Evolutionary conservation across 2,888 invertebrate genomes (phyloP).

Genomic region (Acrocyrtus sp.): DNA sequence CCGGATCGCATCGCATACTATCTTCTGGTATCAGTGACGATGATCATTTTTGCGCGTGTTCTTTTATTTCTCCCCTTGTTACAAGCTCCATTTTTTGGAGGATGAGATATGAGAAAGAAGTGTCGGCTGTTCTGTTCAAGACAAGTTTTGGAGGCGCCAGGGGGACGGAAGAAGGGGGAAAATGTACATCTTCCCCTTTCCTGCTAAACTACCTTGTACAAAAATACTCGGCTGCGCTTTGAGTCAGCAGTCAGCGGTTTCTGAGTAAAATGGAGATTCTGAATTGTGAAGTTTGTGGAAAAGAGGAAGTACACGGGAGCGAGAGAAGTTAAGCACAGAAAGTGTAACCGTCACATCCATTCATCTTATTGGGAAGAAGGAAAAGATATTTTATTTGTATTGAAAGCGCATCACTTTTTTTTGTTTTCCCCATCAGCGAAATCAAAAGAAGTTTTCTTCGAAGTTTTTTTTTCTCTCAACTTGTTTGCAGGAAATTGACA

Average conservation of each 20-base stretch:
- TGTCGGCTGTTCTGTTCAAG: conserved; percentile 21
- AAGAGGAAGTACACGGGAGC: background rate
- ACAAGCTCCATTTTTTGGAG: too few species aligned
- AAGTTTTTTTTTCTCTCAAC: conserved; percentile 7
- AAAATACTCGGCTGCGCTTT: too few species aligned
- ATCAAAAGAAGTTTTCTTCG: too few species aligned
- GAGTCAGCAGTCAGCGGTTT: too few species aligned
- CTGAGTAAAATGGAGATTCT: conserved; percentile 6
- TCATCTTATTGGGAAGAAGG: background rate
- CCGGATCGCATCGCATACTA: too few species aligned
- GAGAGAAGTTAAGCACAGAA: background rate
- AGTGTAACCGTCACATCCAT: too few species aligned
- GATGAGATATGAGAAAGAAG: conserved; percentile 20
- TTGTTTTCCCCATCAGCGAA: conserved; percentile 7
- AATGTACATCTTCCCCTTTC: conserved; percentile 20
- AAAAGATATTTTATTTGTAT: conserved; percentile 26
- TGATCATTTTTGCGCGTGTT: too few species aligned
- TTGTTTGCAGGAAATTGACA: too few species aligned
- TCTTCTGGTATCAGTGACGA: too few species aligned
- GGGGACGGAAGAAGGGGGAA: conserved; percentile 36
- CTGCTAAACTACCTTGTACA: background rate
- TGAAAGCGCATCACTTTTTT: too few species aligned
- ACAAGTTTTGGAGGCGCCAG: conserved; percentile 44
- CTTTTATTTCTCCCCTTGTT: too few species aligned
- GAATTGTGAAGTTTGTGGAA: conserved; percentile 10